Evolutionary conservation across 92 coral and sea anemone species (phyloP).

Genomic region (Epizoanthus stellaris): DNA sequence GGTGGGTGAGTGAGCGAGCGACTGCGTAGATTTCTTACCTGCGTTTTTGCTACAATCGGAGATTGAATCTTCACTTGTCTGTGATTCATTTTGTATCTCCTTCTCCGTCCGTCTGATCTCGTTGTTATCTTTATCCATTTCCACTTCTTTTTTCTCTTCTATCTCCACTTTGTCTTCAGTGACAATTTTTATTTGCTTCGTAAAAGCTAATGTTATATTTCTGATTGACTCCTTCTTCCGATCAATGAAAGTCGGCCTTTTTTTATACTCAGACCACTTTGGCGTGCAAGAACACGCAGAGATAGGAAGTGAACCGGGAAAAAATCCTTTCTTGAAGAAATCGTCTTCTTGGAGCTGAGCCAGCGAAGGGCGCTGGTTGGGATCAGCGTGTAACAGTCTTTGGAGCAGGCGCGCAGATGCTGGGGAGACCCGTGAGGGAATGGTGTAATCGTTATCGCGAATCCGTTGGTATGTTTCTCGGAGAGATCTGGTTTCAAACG

Average conservation of each 20-base stretch:
- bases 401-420: conserved; percentile 87
- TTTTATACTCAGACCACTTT: conserved; percentile 83
- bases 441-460: conserved; percentile 84
- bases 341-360: conserved; percentile 85
- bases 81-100: conserved; percentile 10
- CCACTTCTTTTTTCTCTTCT: conserved; percentile 47
- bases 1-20: too few species aligned
- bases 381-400: conserved; percentile 83
- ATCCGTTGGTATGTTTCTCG: conserved; percentile 94
- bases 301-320: conserved; percentile 85
- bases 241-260: conserved; percentile 45
- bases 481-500: conserved; percentile 94
- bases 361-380: conserved; percentile 82
- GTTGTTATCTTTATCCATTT: conserved; percentile 33
- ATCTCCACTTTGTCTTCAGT: conserved; percentile 67
- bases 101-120: neutral
- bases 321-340: conserved; percentile 87
- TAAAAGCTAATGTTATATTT: conserved; percentile 68
- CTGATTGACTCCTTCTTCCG: conserved; percentile 65
- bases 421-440: conserved; percentile 89
- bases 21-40: neutral
- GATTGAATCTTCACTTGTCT: neutral
- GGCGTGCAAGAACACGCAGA: conserved; percentile 85
- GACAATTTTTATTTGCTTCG: conserved; percentile 74
- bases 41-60: neutral